Percentiles rank a stretch among this genome's conserved stretches.
These are phyloP conservation scores for Lysiphlebus fabarum DNA, from an alignment of 1,140 invertebrate species.

Conservation along the genomic window DNA sequence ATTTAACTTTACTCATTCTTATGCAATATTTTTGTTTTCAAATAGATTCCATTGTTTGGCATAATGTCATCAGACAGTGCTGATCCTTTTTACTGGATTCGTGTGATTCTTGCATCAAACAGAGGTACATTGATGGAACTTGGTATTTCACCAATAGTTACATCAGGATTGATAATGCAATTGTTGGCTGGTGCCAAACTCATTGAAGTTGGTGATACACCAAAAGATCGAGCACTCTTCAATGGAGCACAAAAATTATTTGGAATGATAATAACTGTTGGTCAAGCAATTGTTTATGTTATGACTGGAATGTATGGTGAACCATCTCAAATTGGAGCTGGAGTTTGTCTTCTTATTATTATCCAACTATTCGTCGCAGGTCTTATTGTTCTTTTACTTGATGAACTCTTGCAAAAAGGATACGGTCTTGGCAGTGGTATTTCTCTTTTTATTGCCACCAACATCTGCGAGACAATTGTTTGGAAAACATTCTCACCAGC, in stretches of 20 bases:
- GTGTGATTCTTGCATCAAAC: constrained; percentile 99
- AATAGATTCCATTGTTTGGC: constrained; percentile 94
- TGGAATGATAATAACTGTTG: constrained; percentile 99
- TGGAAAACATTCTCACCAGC: constrained; percentile 99
- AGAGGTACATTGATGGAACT: constrained; percentile 99
- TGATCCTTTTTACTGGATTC: constrained; percentile 99
- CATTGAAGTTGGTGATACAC: constrained; percentile 99
- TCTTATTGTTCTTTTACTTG: constrained; percentile 93
- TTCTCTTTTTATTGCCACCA: constrained; percentile 99
- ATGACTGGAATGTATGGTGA: constrained; percentile 99
- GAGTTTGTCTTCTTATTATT: constrained; percentile 97
- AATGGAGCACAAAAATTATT: constrained; percentile 99
- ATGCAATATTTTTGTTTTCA: constrained; percentile 30
- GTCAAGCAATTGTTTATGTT: constrained; percentile 99
- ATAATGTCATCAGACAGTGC: constrained; percentile 99
- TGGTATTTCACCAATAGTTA: constrained; percentile 99
- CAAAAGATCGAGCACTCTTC: constrained; percentile 97
- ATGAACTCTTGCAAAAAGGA: constrained; percentile 97
- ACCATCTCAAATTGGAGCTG: constrained; percentile 96
- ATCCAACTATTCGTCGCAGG: constrained; percentile 98
- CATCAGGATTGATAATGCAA: constrained; percentile 99
- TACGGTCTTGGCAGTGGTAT: constrained; percentile 98
- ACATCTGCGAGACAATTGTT: constrained; percentile 99
- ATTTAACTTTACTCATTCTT: too few species aligned
- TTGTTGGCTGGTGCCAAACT: constrained; percentile 98